A percentile compares a stretch with the other conserved stretches of the same genome.
Conservation (phyloP, 2,113 vertebrate genomes). For the Crotalus helleri region DNA sequence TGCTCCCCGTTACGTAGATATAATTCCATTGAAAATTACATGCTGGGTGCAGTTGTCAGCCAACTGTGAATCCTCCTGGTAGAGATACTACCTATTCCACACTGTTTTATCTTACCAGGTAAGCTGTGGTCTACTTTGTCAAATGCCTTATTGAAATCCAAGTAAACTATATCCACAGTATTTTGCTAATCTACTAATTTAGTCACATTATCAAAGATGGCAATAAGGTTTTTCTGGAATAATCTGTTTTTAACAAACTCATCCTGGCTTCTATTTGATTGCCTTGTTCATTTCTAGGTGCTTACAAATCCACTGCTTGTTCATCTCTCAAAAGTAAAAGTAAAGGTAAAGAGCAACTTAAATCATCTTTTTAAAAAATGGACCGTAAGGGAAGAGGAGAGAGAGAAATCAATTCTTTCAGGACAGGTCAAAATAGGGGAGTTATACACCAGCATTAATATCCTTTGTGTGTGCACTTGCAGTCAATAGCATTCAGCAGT, state of each 20-base stretch:
- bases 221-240: not conserved
- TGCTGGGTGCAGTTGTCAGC: too few species aligned
- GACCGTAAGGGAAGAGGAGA: not conserved
- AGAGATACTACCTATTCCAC: too few species aligned
- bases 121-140: not conserved
- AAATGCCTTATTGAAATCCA: not conserved
- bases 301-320: not conserved
- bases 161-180: not conserved
- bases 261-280: not conserved
- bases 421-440: not conserved
- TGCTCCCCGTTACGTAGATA: too few species aligned
- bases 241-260: not conserved
- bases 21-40: too few species aligned
- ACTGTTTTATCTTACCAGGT: too few species aligned
- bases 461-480: not conserved
- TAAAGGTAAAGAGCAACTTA: not conserved
- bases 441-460: not conserved
- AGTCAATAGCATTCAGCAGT: not conserved
- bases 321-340: not conserved
- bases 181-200: not conserved
- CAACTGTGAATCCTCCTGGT: too few species aligned
- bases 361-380: not conserved
- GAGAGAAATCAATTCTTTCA: not conserved
- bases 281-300: not conserved
- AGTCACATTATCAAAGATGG: not conserved